Evolutionary conservation across 2,888 invertebrate species (phyloP).

Genomic region (Mantis religiosa): DNA sequence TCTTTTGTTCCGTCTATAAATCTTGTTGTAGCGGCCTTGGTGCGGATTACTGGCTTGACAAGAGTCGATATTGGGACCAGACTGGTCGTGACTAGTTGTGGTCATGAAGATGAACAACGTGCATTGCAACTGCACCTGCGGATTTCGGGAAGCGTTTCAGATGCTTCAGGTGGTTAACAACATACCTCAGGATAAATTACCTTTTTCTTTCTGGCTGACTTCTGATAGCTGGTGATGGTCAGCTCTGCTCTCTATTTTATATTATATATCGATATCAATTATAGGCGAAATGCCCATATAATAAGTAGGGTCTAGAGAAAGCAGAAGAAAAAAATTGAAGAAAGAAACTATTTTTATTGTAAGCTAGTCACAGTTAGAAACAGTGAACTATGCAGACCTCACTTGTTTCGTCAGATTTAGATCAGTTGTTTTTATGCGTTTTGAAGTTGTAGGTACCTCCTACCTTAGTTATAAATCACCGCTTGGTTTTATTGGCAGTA

Average conservation of each 20-base stretch:
- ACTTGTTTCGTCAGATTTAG: background rate
- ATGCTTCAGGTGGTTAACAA: background rate
- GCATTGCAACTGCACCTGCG: background rate
- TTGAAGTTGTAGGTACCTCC: background rate
- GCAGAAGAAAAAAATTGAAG: too few species aligned
- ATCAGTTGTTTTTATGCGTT: background rate
- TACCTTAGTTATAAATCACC: background rate
- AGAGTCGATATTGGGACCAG: background rate
- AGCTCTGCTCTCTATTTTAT: too few species aligned
- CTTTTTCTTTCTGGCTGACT: too few species aligned
- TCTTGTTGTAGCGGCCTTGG: background rate
- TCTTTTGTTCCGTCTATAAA: background rate
- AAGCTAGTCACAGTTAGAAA: too few species aligned
- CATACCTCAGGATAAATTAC: too few species aligned
- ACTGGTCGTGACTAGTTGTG: background rate
- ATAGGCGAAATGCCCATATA: too few species aligned
- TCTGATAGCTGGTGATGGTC: too few species aligned
- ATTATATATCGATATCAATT: too few species aligned
- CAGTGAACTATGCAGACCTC: background rate
- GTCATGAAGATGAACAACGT: background rate
- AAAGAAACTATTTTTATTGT: too few species aligned
- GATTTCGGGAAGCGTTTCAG: background rate
- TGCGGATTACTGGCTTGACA: background rate
- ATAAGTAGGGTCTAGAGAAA: too few species aligned
- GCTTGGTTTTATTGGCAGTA: background rate